These are phyloP conservation scores for Archilochus colubris DNA, from an alignment of 2,113 vertebrate genomes.

Conservation along the genomic window DNA sequence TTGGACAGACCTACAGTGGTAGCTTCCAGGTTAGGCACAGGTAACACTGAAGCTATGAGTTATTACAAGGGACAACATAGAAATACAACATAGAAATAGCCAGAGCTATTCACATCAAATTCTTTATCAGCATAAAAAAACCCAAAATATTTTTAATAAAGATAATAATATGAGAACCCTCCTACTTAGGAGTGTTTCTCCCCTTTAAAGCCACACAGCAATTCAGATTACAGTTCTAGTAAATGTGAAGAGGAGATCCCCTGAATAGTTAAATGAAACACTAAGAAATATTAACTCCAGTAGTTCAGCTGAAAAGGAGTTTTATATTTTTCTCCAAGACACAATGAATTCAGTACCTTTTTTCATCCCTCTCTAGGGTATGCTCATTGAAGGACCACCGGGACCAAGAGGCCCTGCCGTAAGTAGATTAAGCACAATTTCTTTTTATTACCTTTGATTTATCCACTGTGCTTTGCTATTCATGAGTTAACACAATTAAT, in stretches of 20 bases:
- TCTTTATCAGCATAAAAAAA: not conserved
- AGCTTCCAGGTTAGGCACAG: not conserved
- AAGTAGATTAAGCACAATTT: conserved; percentile 70
- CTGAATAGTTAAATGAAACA: not conserved
- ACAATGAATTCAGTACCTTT: not conserved
- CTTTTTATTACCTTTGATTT: not conserved
- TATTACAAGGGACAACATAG: too few relatives aligned
- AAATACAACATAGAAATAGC: not conserved
- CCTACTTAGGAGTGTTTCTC: not conserved
- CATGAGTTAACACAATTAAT: not conserved
- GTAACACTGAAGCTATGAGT: not conserved
- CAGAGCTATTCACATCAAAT: not conserved
- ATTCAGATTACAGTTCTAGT: not conserved
- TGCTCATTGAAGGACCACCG: conserved; percentile 95
- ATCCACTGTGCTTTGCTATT: not conserved
- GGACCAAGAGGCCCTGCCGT: conserved; percentile 90
- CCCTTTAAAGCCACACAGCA: not conserved
- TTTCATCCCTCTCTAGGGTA: conserved; percentile 79
- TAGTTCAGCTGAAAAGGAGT: not conserved
- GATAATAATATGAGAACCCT: not conserved
- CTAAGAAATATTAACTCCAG: not conserved
- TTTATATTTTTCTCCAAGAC: not conserved
- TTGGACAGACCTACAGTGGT: not conserved
- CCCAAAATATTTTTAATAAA: not conserved
- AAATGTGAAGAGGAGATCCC: not conserved